Base-by-base conservation (phyloP, 2,797 vertebrate genomes). In the Rousettus madagascariensis region DNA sequence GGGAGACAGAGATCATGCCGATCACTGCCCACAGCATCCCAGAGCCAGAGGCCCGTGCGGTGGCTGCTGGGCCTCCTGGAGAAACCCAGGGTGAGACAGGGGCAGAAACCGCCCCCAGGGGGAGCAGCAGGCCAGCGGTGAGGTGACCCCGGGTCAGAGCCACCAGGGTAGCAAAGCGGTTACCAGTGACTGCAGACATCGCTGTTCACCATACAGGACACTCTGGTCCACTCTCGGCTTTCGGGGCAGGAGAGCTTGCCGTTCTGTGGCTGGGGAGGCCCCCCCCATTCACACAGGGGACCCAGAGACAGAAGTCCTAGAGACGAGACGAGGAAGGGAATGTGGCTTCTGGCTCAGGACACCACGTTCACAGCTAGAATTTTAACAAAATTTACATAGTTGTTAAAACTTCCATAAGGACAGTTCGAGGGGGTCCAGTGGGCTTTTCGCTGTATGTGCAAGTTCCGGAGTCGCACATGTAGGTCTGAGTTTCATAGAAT, bases 351-450 rank as follows among this genome's bases (percentile, higher is more conserved):
- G 71, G 43, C 38, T 84, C 26, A 33, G 74, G 38, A 82, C 17
- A 51, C 49, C 41, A 74, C 28, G 41, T 46, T 57, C 77, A 66
- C 24, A 85, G 19, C 38, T 51, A 72, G n/a, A 61, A n/a, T 22
- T 43, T 43, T 43, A 43, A 43, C 43, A 22, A 24, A 55, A 79
- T 66, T 43, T 61, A 59, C 59, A 1, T 24, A 55, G 33, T 80
- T 77, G 71, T 46, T 74, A 41, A 51, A 41, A 12, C 75, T 95
- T 86, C 43, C 33, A 30, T 51, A 49, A 46, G 46, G 57, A 92
- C 36, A 30, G 4, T 61, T 19, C 43, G 55, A 43, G 36, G 90
- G 19, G 41, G 17, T 28, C 69, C 12, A 69, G 6, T 38, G 63
- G 10, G 24, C 20, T 38, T 89, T 89, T 55, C 13, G 36, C 12